Evolutionary conservation across 2,888 invertebrate species (phyloP), one percentile per base, ranked within the genome.

Genomic region (Pinctada fucata): DNA sequence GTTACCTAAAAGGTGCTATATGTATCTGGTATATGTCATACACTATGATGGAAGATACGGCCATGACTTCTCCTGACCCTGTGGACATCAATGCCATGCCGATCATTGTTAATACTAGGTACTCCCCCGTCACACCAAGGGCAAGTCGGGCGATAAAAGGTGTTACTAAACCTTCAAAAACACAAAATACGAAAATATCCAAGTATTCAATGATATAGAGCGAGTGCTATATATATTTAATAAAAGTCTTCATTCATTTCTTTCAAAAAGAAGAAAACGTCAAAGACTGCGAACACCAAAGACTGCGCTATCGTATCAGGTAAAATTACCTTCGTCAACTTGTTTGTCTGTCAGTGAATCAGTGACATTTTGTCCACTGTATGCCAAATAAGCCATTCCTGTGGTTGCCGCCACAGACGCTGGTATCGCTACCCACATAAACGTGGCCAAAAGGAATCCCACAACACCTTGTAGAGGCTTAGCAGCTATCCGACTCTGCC

Each of bases 401-500:
- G 89, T 83, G 3, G 88, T 88, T 5, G 90, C 89, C 2, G 90
- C 88, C 45, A 91, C 86, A 5, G 90, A 87, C 45, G 90, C 87
- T 2, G 91, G 91, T 31, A 91, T 87, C 13, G 90, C 90, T 72
- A 90, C 90, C 91, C 91, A 91, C 64, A 91, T 89, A 72, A 88
- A 87, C 1, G 90, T 87, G 2, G 91, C 91, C 4, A 88, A 81
- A 47, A 91, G 82, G 79, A 91, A 91, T 3, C 91, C 91, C 71
- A 88, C 79, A 1, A 91, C 90, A 10, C 91, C 90, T 72, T 88
- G 88, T 67, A 87, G 77, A 3, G 90, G 90, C 70, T 91, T 91
- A 63, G 91, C 89, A 2, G 91, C 91, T 16, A 91, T 89, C 6
- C 90, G 84, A 76, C 89, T 90, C 84, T 91, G 91, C 91, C 91